Evolutionary conservation across 2,113 vertebrate genomes (phyloP), one percentile per base, ranked within the genome.

Genomic region (Trinectes maculatus): DNA sequence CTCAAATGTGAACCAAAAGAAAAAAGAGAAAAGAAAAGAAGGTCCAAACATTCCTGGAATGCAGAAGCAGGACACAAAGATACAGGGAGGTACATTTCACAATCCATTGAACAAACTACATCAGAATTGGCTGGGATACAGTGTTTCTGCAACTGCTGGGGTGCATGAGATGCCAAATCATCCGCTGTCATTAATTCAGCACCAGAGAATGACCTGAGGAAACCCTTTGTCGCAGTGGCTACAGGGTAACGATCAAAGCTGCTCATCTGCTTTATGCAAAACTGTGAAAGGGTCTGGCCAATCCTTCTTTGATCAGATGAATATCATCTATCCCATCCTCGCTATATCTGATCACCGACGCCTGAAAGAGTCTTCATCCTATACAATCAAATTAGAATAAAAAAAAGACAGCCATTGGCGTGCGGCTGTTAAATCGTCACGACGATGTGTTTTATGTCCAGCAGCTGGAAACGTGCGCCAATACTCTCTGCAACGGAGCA

Each of bases 261-360:
- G 75, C 54, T 77, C 61, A 65, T 78, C 63, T 78, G 62, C 18
- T 37, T 43, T 76, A 58, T 57, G 22, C 70, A 70, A 76, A 60
- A 48, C 2, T 25, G 58, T 68, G 43, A 79, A 70, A 71, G 29
- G 42, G 24, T 70, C 29, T 24, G 26, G 33, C 39, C 59, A 54
- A 40, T 81, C 40, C 22, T 28, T 56, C 43, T 60, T 11, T 42
- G 56, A 83, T 84, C 39, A 34, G 12, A 33, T 24, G 48, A 83
- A 66, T 56, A 54, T 26, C 0, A 69, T 68, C 48, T n/a, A n/a
- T n/a, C n/a, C n/a, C n/a, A 67, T 62, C 60, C 29, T 28, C 34
- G 24, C 53, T 42, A 12, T 21, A 51, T 51, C 43, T 40, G 34
- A 51, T 65, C 33, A 19, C 3, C 6, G 31, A 56, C 15, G 18